Percentiles rank a stretch among this genome's conserved stretches.
Conservation (phyloP, 2,797 vertebrate species). For the Tapirus indicus region DNA sequence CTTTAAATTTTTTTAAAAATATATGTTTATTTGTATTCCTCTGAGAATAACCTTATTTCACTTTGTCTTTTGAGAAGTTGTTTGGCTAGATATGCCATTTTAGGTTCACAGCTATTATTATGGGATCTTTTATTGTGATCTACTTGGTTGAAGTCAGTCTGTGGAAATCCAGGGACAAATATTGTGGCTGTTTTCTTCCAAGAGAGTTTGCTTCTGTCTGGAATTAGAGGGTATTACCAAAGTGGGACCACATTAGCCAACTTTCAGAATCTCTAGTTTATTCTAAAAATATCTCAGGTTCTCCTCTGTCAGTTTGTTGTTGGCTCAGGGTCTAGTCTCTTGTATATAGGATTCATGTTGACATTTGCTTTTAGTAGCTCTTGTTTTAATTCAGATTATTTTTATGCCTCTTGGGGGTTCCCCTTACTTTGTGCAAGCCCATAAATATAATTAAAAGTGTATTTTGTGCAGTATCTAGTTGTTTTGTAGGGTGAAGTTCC, state of each 20-base stretch:
- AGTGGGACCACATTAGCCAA: fast-evolving
- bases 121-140: neutral
- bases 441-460: neutral
- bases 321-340: neutral
- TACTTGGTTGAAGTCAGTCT: neutral
- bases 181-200: neutral
- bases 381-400: neutral
- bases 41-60: neutral
- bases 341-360: neutral
- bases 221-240: neutral
- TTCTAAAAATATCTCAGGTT: neutral
- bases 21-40: neutral
- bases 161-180: neutral
- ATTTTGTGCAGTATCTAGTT: neutral
- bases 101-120: neutral
- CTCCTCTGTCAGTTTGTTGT: neutral
- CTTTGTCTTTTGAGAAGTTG: neutral
- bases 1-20: neutral
- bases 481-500: neutral
- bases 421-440: neutral
- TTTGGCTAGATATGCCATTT: neutral
- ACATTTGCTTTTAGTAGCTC: neutral
- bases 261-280: neutral
- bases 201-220: neutral
- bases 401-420: neutral